Base-by-base conservation (phyloP, 2,888 invertebrate species). In the Lasioglossum lativentre region DNA sequence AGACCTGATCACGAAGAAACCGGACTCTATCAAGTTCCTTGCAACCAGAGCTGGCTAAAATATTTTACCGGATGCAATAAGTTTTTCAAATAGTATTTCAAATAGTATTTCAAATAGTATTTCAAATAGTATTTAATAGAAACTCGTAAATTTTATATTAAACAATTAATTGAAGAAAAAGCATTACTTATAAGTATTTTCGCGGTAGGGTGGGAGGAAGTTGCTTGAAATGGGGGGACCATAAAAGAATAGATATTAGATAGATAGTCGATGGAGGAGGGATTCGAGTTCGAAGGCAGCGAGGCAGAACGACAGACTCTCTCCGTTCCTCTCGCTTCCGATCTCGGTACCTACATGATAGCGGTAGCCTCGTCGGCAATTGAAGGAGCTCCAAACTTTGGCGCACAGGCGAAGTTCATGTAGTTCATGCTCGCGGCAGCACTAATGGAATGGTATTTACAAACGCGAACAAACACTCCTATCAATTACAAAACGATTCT, bases 401-500 rank as follows among this genome's bases (percentile, higher is more conserved):
- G 52, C 66, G 71, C 75, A 82, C 85, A 16, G 68, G 42, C 76
- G 76, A 90, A 89, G 89, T 91, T 91, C 91, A 74, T 82, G 88
- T 85, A 87, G 87, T 87, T 89, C 87, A 78, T 88, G 84, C 81
- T 87, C 87, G 81, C 85, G 82, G 91, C 88, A 56, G 75, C 88
- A 80, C 89, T 92, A 92, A 93, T 92, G 92, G 91, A 92, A 92
- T 91, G 90, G 91, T 93, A 93, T 93, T 93, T 93, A 92, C 93
- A 93, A 92, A 92, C 89, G 92, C 89, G 92, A 92, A 92, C 92
- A 93, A 93, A 93, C 92, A 93, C 91, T 92, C 89, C 91, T 93
- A 93, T 92, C 93, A 93, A 92, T 93, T 93, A 93, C 92, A 92
- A 92, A 93, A 92, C 93, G 93, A 92, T 93, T 91, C 91, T 86